Base-by-base conservation (phyloP, 2,113 vertebrate species). In the Ceyx margarethae region DNA sequence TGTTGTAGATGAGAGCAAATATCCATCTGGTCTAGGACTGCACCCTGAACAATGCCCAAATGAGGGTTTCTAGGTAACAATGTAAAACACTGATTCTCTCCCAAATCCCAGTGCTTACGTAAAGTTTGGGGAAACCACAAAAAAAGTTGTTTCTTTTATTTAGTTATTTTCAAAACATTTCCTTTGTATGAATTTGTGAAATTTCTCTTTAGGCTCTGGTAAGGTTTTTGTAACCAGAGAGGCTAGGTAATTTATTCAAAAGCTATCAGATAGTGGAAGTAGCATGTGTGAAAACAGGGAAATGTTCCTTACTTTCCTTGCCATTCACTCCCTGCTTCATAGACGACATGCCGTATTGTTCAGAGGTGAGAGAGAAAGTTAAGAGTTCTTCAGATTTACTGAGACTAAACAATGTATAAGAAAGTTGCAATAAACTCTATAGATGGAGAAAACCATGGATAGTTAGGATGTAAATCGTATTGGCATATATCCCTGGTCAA, bases 271-370 rank as follows among this genome's bases (percentile, higher is more conserved):
- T 15, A 65, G 6, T 31, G 8, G 16, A 57, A 77, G 3, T 19
- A 48, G 56, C 46, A 23, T 1, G 0, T 15, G 45, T 6, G 10
- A 35, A 76, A 17, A 35, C 4, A 26, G 8, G 2, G 22, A 48
- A 85, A 82, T 1, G 2, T 29, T 82, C 20, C 35, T 43, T 35
- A 18, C 10, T 71, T 81, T 54, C 31, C 10, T 48, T 82, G 25
- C 13, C 15, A 13, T 72, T 85, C 35, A 12, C 35, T 26, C 18
- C 16, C 54, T 76, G 28, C 17, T 31, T 56, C 10, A 13, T 13
- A 56, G 21, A 81, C 3, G 5, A 25, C 15, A 67, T 67, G 13
- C 35, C 35, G 29, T 0, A 0, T 37, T 67, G 87, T 84, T 58
- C 31, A 72, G 48, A 62, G 8, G 10, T 42, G 14, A 21, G 5